Base-by-base conservation (phyloP, 2,888 invertebrate genomes). In the Perizoma affinitatum region DNA sequence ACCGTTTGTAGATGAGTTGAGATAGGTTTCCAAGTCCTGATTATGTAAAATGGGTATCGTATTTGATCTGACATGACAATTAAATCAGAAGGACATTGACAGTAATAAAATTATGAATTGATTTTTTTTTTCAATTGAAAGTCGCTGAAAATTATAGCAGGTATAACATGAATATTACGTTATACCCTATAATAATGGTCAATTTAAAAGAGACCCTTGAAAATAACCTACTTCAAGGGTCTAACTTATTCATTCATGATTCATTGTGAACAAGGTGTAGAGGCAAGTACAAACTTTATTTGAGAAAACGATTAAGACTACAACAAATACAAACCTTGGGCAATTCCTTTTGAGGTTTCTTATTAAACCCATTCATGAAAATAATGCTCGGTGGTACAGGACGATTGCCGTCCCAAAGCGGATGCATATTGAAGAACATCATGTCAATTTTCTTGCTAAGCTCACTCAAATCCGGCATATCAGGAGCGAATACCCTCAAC, bases 1-100 rank as follows among this genome's bases (percentile, higher is more conserved):
- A 0, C 90, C 92, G n/a, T 86, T 65, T 36, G 78, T 75, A 0
- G 90, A 84, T 3, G 80, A 77, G 43, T 88, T 84, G 2, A 90
- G 61, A 61, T 79, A 88, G 4, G 67, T 54, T 61, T 87, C 71
- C 0, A 90, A 67, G 6, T 86, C 84, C 86, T 88, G 54, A 45
- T 73, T 73, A 10, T 22, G 49, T 49, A 42, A 9, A 54, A 44
- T 6, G 1, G 33, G 4, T 5, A 44, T 44, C 3, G 9, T 9
- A 47, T 36, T 5, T 36, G 36, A 36, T 6, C 5, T 36, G 5
- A 36, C 5, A 6, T 36, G 6, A 5, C 5, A 36, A 36, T 36
- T 5, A 6, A 36, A 5, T 5, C 36, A 36, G 36, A 6, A 36
- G 36, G 36, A 5, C 5, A 5, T 6, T 36, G 36, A 5, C 5